Conservation (phyloP, 1,140 invertebrate species). For the Ceratina calcarata region DNA sequence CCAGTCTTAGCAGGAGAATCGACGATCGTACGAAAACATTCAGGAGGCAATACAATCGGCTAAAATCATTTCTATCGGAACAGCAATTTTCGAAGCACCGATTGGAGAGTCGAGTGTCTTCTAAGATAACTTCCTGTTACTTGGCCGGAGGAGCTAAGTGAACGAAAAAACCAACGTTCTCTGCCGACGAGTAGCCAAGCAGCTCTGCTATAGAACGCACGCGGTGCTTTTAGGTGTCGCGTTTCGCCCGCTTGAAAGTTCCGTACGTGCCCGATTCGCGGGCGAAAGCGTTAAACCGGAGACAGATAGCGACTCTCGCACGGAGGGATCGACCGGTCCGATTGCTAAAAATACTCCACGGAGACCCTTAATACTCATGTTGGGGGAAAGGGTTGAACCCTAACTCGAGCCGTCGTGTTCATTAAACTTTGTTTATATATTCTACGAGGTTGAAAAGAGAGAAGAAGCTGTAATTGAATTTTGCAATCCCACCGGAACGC, state of each 20-base stretch:
- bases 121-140: background rate
- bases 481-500: background rate
- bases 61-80: too few species aligned
- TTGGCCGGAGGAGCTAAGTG: conserved; percentile 6
- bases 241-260: conserved; percentile 17
- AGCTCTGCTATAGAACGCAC: conserved; percentile 15
- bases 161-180: conserved; percentile 7
- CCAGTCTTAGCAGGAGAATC: too few species aligned
- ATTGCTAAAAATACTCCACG: background rate
- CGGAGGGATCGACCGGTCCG: background rate
- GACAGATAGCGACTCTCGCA: background rate
- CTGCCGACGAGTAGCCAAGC: background rate
- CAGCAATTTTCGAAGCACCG: too few species aligned
- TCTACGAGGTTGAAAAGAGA: background rate
- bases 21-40: too few species aligned
- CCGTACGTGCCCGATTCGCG: conserved; percentile 6
- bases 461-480: conserved; percentile 10
- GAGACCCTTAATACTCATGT: too few species aligned
- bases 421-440: background rate
- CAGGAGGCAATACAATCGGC: too few species aligned
- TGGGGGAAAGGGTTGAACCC: background rate
- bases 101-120: too few species aligned
- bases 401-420: background rate
- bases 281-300: background rate
- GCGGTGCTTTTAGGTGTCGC: conserved; percentile 12